Evolutionary conservation across 2,888 invertebrate species (phyloP).

Genomic region (Eulithis testata): DNA sequence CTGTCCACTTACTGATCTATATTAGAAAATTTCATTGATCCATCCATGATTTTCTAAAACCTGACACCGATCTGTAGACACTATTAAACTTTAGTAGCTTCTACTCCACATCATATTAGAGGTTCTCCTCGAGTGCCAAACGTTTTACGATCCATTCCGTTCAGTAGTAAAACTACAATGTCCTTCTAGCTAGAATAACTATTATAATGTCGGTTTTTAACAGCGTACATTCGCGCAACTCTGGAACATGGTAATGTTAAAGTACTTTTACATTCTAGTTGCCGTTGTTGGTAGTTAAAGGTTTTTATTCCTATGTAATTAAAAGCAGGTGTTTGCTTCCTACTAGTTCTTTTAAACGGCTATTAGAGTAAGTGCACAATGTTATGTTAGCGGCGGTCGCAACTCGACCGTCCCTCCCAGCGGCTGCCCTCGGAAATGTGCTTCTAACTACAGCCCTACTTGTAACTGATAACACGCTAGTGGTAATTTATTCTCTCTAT

Average conservation of each 20-base stretch:
- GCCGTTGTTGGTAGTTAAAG: conserved; percentile 11
- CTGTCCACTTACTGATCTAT: no score
- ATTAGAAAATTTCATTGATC: no score
- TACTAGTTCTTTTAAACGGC: conserved; percentile 48
- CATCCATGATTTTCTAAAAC: background rate
- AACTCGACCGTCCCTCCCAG: conserved; percentile 51
- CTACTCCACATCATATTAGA: conserved; percentile 13
- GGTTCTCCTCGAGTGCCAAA: conserved; percentile 40
- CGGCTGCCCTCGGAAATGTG: conserved; percentile 61
- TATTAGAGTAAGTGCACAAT: conserved; percentile 57
- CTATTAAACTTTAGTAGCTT: conserved; percentile 10
- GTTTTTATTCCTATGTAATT: conserved; percentile 29
- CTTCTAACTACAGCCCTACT: conserved; percentile 71
- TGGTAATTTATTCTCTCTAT: conserved; percentile 62
- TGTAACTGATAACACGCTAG: conserved; percentile 67
- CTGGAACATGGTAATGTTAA: conserved; percentile 15
- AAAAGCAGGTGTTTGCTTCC: conserved; percentile 52
- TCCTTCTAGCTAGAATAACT: conserved; percentile 53
- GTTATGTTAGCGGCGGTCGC: conserved; percentile 52
- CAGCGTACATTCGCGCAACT: conserved; percentile 56
- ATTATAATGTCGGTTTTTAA: conserved; percentile 65
- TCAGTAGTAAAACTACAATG: conserved; percentile 63
- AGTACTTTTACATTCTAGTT: conserved; percentile 14
- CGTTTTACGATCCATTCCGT: conserved; percentile 60
- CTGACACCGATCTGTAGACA: conserved; percentile 4